These are phyloP conservation scores for Apogon talboti DNA, from an alignment of 2,797 vertebrate genomes.

Conservation along the genomic window DNA sequence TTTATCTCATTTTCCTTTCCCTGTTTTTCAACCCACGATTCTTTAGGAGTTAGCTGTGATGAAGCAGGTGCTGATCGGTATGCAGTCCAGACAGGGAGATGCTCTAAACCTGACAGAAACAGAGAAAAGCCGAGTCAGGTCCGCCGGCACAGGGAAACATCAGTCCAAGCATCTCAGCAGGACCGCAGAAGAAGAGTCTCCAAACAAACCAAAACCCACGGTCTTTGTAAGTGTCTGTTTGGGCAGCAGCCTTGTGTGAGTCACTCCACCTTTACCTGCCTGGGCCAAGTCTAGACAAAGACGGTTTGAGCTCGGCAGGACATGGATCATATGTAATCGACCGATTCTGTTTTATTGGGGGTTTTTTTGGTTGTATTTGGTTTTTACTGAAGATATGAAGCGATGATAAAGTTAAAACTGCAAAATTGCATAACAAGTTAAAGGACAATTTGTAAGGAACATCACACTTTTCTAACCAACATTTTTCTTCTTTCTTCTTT, in stretches of 20 bases:
- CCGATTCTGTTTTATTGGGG: conserved; percentile 8
- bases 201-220: conserved; percentile 88
- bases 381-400: conserved; percentile 18
- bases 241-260: conserved; percentile 62
- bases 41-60: conserved; percentile 92
- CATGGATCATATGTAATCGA: conserved; percentile 18
- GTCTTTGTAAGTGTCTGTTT: conserved; percentile 92
- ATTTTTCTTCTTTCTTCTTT: conserved; percentile 26
- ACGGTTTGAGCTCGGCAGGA: neutral
- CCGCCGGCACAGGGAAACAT: conserved; percentile 37
- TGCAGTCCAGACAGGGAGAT: conserved; percentile 82
- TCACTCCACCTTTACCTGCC: conserved; percentile 56
- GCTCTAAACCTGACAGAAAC: conserved; percentile 60
- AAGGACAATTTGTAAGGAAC: too few relatives aligned
- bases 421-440: too few relatives aligned
- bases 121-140: conserved; percentile 48
- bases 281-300: conserved; percentile 50
- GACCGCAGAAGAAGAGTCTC: conserved; percentile 77
- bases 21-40: conserved; percentile 16
- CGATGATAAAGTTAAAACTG: neutral
- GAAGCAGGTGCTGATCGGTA: conserved; percentile 91
- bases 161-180: conserved; percentile 63
- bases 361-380: neutral
- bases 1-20: conserved; percentile 8
- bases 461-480: conserved; percentile 2